Percentiles rank a stretch among this genome's conserved stretches.
Conservation (phyloP, 2,113 vertebrate species). For the Cottus gobio region DNA sequence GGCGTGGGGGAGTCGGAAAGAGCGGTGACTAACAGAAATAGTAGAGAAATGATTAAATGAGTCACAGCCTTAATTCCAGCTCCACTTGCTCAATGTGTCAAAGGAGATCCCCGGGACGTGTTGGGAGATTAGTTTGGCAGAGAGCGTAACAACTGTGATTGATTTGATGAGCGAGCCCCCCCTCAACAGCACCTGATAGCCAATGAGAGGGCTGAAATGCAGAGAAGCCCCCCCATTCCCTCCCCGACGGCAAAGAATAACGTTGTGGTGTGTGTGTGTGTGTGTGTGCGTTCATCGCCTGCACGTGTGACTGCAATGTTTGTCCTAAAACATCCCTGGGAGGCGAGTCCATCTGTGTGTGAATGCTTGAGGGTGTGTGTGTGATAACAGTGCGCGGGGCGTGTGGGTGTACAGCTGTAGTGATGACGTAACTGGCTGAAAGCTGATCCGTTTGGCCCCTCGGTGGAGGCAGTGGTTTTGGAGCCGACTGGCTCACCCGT, state of each 20-base stretch:
- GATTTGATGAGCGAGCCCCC: conserved; percentile 31
- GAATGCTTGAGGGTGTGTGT: conserved; percentile 2
- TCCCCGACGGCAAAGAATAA: not conserved
- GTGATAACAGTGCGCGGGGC: conserved; percentile 47
- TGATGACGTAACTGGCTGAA: conserved; percentile 67
- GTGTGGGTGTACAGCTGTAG: conserved; percentile 64
- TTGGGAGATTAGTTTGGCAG: conserved; percentile 35
- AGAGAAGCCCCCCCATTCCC: not conserved
- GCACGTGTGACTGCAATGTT: conserved; percentile 18
- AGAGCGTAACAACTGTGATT: conserved; percentile 28
- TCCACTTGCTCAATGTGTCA: conserved; percentile 53
- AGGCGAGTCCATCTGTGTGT: conserved; percentile 2
- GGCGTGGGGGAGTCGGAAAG: conserved; percentile 5
- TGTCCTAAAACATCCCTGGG: conserved; percentile 30
- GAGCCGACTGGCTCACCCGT: conserved; percentile 10
- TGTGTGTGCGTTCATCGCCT: not conserved
- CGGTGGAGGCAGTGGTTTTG: conserved; percentile 17
- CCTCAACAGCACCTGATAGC: conserved; percentile 24
- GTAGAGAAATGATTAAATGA: conserved; percentile 45
- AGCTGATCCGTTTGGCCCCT: conserved; percentile 31
- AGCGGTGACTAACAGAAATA: conserved; percentile 59
- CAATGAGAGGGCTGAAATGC: not conserved
- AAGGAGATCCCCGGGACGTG: conserved; percentile 62
- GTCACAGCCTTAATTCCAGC: conserved; percentile 50
- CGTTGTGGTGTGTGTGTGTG: not conserved